Conservation (phyloP, 2,888 invertebrate species). For the Nycteola revayana region DNA sequence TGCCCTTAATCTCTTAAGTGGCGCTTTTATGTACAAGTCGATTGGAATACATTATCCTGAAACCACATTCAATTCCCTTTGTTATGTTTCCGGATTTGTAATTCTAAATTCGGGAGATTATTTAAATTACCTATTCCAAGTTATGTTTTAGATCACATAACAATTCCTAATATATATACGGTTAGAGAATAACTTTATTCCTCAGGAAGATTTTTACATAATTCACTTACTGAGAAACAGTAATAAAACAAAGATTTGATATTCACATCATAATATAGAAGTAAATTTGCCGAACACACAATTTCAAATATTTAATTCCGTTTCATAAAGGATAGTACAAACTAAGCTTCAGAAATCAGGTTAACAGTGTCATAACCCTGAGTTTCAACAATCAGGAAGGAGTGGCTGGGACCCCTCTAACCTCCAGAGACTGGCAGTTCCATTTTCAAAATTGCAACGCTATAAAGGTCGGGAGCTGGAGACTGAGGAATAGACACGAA, state of each 20-base stretch:
- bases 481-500: constrained; percentile 29
- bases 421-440: constrained; percentile 45
- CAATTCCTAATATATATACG: no score
- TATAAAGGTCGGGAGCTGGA: constrained; percentile 42
- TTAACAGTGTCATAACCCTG: constrained; percentile 57
- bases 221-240: no score
- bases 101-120: no score
- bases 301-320: constrained; percentile 12
- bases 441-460: constrained; percentile 66
- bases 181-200: no score
- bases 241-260: no score
- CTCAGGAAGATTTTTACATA: no score
- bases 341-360: constrained; percentile 48
- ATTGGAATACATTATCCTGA: constrained; percentile 6
- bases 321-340: constrained; percentile 23
- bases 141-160: no score
- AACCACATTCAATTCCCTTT: neutral
- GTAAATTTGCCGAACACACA: no score
- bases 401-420: constrained; percentile 42
- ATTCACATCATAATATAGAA: no score
- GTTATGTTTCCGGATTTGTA: no score
- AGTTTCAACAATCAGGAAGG: constrained; percentile 51
- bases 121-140: no score
- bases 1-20: constrained; percentile 28
- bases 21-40: constrained; percentile 1